phyloP scores from a whole-genome alignment of 2,113 vertebrate genomes.

The Chloropsis hardwickii region DNA sequence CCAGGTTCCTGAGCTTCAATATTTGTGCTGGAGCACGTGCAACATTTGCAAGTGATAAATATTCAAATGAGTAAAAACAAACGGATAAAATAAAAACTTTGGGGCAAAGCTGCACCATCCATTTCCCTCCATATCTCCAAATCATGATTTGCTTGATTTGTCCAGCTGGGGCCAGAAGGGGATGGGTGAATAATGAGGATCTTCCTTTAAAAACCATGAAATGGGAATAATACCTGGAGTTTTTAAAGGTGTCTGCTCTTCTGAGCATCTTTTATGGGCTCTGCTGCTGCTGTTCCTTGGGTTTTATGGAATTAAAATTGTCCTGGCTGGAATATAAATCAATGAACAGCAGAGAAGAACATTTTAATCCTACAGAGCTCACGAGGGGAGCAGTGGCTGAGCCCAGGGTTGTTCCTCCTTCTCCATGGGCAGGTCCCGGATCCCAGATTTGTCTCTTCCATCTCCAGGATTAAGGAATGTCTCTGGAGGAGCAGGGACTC shows the following conservation, averaged over 20 bases:
- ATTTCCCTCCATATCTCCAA: background rate
- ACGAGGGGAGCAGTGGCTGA: rapidly evolving
- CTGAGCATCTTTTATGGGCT: background rate
- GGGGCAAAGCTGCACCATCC: background rate
- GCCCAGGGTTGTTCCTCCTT: background rate
- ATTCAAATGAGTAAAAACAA: constrained; percentile 10
- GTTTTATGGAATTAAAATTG: background rate
- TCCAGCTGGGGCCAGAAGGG: background rate
- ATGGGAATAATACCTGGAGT: background rate
- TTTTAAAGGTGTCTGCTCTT: background rate
- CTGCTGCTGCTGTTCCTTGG: background rate
- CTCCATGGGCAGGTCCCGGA: too few relatives aligned
- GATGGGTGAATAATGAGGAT: background rate
- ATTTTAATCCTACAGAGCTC: background rate
- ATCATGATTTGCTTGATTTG: background rate
- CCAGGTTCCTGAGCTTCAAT: background rate
- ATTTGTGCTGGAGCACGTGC: background rate
- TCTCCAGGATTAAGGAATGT: rapidly evolving
- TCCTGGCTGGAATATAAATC: background rate
- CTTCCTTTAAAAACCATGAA: background rate
- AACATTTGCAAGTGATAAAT: background rate
- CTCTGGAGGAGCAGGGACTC: background rate
- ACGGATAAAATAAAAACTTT: background rate
- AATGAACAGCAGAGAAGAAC: background rate
- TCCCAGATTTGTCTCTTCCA: background rate